A percentile compares a stretch with the other conserved stretches of the same genome.
These are phyloP conservation scores for Harpagoxenus sublaevis DNA, from an alignment of 2,888 invertebrate genomes.

Conservation along the genomic window DNA sequence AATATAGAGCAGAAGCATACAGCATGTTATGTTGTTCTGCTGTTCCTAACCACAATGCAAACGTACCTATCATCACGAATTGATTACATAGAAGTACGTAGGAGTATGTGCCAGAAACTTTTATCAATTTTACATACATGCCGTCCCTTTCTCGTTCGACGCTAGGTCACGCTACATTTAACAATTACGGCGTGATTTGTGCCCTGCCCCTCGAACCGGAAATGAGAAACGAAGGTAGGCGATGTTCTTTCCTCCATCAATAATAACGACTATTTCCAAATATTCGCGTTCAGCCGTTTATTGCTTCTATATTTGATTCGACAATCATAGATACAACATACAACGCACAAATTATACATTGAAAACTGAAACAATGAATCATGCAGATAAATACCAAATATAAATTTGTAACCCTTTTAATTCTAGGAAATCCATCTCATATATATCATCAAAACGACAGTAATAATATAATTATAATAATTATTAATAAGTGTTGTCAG, in stretches of 20 bases:
- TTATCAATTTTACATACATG: slow-evolving; percentile 75
- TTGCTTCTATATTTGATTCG: slow-evolving; percentile 7
- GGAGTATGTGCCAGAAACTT: slow-evolving; percentile 55
- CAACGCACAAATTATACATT: background rate
- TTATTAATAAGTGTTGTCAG: background rate
- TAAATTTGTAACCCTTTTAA: background rate
- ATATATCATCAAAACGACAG: background rate
- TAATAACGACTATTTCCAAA: slow-evolving; percentile 74
- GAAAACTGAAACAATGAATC: background rate
- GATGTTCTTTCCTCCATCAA: slow-evolving; percentile 74
- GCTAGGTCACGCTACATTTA: slow-evolving; percentile 79
- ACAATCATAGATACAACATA: background rate
- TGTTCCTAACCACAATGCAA: slow-evolving; percentile 7
- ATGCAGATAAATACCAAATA: background rate
- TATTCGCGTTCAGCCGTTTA: slow-evolving; percentile 36
- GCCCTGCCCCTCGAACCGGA: slow-evolving; percentile 77
- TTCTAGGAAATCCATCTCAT: background rate
- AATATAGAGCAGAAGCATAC: background rate
- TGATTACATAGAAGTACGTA: slow-evolving; percentile 45
- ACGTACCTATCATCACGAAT: slow-evolving; percentile 23
- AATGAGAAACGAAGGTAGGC: slow-evolving; percentile 80
- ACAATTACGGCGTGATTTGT: slow-evolving; percentile 80
- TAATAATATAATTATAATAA: slow-evolving; percentile 9
- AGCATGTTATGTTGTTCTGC: background rate
- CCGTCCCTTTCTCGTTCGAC: slow-evolving; percentile 66